Base-by-base conservation (phyloP, 2,113 vertebrate species). In the Cephalopterus ornatus region DNA sequence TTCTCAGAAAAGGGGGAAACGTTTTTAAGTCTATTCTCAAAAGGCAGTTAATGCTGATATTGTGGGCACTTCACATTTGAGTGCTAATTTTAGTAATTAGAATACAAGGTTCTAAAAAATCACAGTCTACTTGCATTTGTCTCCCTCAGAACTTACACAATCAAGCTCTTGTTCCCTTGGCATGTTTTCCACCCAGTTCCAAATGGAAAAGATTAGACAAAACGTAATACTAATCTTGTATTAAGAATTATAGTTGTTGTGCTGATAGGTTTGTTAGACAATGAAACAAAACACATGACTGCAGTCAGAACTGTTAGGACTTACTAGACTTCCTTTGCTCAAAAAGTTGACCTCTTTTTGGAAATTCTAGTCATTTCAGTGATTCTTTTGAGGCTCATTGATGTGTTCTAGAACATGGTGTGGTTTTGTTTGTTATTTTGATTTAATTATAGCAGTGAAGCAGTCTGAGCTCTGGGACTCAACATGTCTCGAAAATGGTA, bases 401-500 rank as follows among this genome's bases (percentile, higher is more conserved):
- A 10, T 68, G 26, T 89, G 68, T 93, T 90, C 85, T 70, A 77
- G 80, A 73, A 78, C 56, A 58, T 58, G 41, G 37, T 91, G 42
- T 55, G 12, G 77, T 46, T 92, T 58, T 88, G 67, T 90, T 85
- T 83, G 32, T 95, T 85, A 74, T 88, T 92, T 82, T 78, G 27
- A 88, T 95, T 80, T 85, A 91, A 94, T 92, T 89, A 87, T 26
- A 74, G 55, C 49, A 89, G 39, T n/a, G 55, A 88, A 87, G 30
- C 84, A 88, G 78, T 37, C 56, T 84, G 82, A 63, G 76, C 30
- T 94, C 93, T 75, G 92, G 39, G 82, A 92, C 73, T 4, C 30
- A 68, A 42, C 20, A 21, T 59, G 35, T 73, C 52, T 85, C 67
- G 62, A 81, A 91, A 90, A 71, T 66, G 24, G 27, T 88, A 71